Evolutionary conservation across 2,888 invertebrate genomes (phyloP).

Genomic region (Eudasyphora cyanicolor): DNA sequence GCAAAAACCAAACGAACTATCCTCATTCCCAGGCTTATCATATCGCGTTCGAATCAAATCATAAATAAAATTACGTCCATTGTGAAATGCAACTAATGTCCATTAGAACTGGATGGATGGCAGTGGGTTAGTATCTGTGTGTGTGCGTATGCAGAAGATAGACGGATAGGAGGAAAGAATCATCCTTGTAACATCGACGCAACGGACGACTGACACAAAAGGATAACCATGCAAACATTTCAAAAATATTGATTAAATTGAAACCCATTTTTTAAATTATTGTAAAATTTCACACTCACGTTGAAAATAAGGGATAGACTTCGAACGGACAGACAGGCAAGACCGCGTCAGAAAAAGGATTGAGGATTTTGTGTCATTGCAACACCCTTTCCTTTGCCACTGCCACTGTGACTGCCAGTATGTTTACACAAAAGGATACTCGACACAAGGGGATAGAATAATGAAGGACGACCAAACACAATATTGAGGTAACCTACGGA

Average conservation of each 20-base stretch:
- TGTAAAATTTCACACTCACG: conserved; percentile 76
- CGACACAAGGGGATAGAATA: conserved; percentile 60
- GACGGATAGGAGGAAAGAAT: neutral
- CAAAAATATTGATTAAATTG: conserved; percentile 78
- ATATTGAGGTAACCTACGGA: conserved; percentile 44
- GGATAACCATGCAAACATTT: conserved; percentile 47
- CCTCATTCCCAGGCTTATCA: conserved; percentile 57
- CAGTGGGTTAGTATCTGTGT: conserved; percentile 28
- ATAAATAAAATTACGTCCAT: conserved; percentile 75
- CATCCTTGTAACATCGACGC: conserved; percentile 28
- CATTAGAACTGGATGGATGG: conserved; percentile 70
- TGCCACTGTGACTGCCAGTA: conserved; percentile 70
- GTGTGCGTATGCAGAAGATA: neutral
- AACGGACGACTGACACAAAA: conserved; percentile 37
- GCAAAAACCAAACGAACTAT: conserved; percentile 42
- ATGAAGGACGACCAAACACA: conserved; percentile 56
- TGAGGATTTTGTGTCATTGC: conserved; percentile 53
- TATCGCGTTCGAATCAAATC: conserved; percentile 71
- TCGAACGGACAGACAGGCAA: too few species aligned
- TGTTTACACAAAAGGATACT: conserved; percentile 77
- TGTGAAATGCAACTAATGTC: conserved; percentile 68
- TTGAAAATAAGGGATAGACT: conserved; percentile 8
- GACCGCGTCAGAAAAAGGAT: neutral
- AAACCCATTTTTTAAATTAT: conserved; percentile 76
- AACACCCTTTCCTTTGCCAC: conserved; percentile 70